Evolutionary conservation across 2,888 invertebrate species (phyloP).

Genomic region (Leucophenga maculata): DNA sequence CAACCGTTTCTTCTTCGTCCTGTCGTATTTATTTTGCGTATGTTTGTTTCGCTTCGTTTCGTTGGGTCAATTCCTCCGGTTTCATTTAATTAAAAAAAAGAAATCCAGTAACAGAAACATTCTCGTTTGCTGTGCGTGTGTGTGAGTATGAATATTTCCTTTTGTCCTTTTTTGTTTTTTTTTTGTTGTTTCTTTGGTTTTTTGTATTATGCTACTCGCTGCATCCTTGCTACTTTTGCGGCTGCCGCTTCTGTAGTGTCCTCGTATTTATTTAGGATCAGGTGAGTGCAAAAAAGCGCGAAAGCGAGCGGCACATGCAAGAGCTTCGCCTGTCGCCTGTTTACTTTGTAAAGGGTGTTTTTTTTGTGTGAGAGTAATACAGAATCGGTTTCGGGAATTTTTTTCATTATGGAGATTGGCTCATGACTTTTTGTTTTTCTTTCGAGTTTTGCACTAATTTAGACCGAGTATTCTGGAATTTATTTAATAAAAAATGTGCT

Average conservation of each 20-base stretch:
- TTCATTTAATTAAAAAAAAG: constrained; percentile 70
- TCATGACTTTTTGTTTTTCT: no score
- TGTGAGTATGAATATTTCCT: constrained; percentile 33
- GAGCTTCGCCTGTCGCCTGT: neutral
- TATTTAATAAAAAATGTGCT: no score
- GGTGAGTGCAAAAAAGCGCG: constrained; percentile 52
- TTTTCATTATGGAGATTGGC: no score
- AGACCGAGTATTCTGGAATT: no score
- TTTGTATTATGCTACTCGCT: constrained; percentile 17
- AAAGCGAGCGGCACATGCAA: neutral
- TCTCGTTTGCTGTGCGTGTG: constrained; percentile 9
- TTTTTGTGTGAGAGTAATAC: no score
- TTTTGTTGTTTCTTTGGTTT: no score
- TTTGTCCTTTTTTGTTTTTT: constrained; percentile 45
- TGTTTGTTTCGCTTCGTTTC: constrained; percentile 40
- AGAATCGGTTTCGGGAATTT: no score
- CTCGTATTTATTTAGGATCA: constrained; percentile 69
- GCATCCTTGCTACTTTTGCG: constrained; percentile 28
- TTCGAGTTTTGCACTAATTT: no score
- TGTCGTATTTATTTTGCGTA: constrained; percentile 58
- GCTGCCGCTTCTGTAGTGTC: constrained; percentile 26
- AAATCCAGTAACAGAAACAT: constrained; percentile 27
- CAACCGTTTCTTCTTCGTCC: constrained; percentile 3
- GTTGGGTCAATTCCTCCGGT: constrained; percentile 70
- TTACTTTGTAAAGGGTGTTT: no score